Percentiles rank a stretch among this genome's conserved stretches.
Conservation (phyloP, 2,888 invertebrate genomes). For the Eupithecia subfuscata region DNA sequence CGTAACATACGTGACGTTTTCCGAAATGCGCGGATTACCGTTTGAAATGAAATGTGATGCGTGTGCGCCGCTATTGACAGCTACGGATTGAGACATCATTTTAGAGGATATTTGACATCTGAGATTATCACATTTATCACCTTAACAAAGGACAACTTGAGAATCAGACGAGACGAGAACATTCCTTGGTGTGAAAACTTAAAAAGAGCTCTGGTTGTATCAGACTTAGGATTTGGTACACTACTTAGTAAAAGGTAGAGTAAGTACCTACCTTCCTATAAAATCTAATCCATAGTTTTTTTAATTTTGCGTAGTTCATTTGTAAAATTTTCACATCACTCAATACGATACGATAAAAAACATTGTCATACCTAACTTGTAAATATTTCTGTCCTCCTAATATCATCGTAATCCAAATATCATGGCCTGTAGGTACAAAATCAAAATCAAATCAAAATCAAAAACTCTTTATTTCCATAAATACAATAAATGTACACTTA, state of each 20-base stretch:
- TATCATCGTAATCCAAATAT: not conserved
- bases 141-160: not conserved
- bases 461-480: too few relatives aligned
- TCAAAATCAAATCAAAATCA: too few relatives aligned
- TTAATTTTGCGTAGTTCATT: not conserved
- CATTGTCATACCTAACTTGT: not conserved
- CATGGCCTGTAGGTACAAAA: not conserved
- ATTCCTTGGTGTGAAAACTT: not conserved
- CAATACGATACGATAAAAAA: not conserved
- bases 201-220: not conserved
- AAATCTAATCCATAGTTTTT: not conserved
- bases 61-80: slow-evolving; percentile 55
- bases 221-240: too few relatives aligned
- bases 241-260: not conserved
- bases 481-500: too few relatives aligned
- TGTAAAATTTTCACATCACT: not conserved
- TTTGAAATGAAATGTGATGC: slow-evolving; percentile 50
- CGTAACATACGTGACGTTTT: slow-evolving; percentile 58
- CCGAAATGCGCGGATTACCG: slow-evolving; percentile 60
- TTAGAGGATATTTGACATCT: slow-evolving; percentile 22
- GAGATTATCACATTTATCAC: slow-evolving; percentile 8
- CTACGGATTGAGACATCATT: slow-evolving; percentile 50
- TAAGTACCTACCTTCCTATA: not conserved
- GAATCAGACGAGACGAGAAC: not conserved
- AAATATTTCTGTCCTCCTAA: not conserved